Percentiles rank a stretch among this genome's conserved stretches.
Conservation (phyloP, 2,113 vertebrate species). For the Prionailurus viverrinus region DNA sequence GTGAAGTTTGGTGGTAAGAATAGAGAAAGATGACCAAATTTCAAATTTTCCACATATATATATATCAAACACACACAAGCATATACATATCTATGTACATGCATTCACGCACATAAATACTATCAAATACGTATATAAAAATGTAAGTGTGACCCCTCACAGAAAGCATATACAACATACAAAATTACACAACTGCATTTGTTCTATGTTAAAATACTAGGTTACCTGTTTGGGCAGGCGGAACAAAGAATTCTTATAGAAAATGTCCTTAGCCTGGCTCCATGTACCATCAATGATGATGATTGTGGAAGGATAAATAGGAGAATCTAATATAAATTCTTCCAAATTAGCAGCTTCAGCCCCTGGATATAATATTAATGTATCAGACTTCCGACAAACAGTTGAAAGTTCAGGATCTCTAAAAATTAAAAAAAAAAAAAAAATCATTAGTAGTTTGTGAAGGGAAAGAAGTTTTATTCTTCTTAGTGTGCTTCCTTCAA, state of each 20-base stretch:
- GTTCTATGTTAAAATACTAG: conserved; percentile 50
- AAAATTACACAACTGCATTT: neutral
- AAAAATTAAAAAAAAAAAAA: conserved; percentile 72
- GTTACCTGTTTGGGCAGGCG: conserved; percentile 95
- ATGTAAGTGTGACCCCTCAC: neutral
- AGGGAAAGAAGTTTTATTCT: neutral
- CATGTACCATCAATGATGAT: conserved; percentile 98
- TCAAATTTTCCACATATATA: conserved; percentile 15
- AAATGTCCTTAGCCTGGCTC: conserved; percentile 99
- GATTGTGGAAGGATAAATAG: conserved; percentile 88
- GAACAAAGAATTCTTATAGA: conserved; percentile 96
- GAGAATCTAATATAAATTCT: conserved; percentile 86
- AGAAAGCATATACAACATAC: conserved; percentile 19
- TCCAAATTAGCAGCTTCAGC: conserved; percentile 93
- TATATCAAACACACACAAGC: neutral
- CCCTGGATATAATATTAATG: conserved; percentile 96
- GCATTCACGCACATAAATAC: neutral
- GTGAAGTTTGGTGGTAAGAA: neutral
- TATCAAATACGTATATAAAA: conserved; percentile 36
- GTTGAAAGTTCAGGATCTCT: conserved; percentile 95
- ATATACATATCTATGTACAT: neutral
- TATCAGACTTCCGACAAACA: conserved; percentile 91
- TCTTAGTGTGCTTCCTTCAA: neutral
- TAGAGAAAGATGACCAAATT: neutral
- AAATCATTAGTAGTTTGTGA: conserved; percentile 9